Evolutionary conservation across 2,888 invertebrate genomes (phyloP).

Genomic region (Lasioglossum calceatum): DNA sequence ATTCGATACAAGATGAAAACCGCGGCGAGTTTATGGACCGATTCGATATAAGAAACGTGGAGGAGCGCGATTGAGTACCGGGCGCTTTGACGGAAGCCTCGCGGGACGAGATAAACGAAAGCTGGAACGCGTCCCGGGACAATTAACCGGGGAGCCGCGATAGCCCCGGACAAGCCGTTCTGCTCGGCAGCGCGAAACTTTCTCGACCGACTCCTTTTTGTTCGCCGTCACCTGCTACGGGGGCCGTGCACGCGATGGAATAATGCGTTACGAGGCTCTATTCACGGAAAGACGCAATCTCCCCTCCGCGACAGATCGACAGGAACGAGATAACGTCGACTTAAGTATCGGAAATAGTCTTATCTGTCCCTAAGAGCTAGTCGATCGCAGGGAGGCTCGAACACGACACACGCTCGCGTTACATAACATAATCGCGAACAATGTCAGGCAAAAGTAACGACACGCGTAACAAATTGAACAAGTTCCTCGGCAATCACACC

Average conservation of each 20-base stretch:
- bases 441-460: neutral
- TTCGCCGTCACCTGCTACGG: constrained; percentile 44
- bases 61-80: constrained; percentile 11
- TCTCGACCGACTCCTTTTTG: constrained; percentile 58
- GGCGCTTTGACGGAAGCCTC: constrained; percentile 44
- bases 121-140: constrained; percentile 52
- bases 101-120: constrained; percentile 55
- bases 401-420: neutral
- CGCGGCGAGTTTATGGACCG: neutral
- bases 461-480: neutral
- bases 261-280: constrained; percentile 49
- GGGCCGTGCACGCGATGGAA: constrained; percentile 46
- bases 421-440: neutral
- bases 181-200: constrained; percentile 64
- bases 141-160: constrained; percentile 57
- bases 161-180: constrained; percentile 51
- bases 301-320: constrained; percentile 31
- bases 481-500: neutral
- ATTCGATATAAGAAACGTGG: neutral
- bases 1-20: too few relatives aligned
- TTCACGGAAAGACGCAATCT: constrained; percentile 52
- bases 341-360: constrained; percentile 28
- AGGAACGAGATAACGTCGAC: constrained; percentile 32
- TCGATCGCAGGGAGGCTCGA: neutral
- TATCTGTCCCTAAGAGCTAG: neutral